These are phyloP conservation scores for Caenorhabditis zanzibari DNA, from an alignment of 2,888 invertebrate genomes.

Conservation along the genomic window DNA sequence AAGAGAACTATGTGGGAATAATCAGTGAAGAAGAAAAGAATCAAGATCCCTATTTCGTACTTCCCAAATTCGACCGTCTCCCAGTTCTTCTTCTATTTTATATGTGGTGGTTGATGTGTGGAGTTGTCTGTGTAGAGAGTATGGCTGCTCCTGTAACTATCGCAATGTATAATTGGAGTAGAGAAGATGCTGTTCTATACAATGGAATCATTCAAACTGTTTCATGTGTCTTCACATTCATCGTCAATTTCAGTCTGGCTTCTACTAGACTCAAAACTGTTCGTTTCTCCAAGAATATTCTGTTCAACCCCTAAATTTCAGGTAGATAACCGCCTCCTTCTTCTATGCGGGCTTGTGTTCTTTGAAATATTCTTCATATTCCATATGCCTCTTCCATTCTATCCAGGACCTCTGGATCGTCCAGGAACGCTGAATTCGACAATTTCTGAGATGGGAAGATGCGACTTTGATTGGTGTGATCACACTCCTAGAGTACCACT, in stretches of 20 bases:
- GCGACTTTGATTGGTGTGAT: constrained; percentile 66
- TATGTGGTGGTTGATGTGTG: constrained; percentile 69
- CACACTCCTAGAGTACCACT: constrained; percentile 65
- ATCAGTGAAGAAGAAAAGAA: constrained; percentile 64
- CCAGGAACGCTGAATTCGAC: constrained; percentile 5
- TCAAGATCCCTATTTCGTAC: constrained; percentile 67
- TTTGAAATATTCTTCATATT: constrained; percentile 62
- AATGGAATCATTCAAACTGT: constrained; percentile 69
- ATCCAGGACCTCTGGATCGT: constrained; percentile 61
- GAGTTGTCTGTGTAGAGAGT: constrained; percentile 66
- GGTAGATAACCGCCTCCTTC: constrained; percentile 53
- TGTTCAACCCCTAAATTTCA: background rate
- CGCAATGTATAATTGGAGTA: constrained; percentile 67
- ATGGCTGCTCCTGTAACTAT: constrained; percentile 69
- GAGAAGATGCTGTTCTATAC: constrained; percentile 68
- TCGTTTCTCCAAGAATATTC: background rate
- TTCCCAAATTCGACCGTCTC: constrained; percentile 67
- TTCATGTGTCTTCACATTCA: constrained; percentile 62
- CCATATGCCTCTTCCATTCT: constrained; percentile 66
- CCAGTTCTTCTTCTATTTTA: constrained; percentile 66
- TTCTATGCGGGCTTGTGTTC: constrained; percentile 49
- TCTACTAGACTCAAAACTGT: constrained; percentile 54
- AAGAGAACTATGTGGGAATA: constrained; percentile 71
- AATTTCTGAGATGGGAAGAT: constrained; percentile 23
- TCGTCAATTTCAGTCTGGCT: constrained; percentile 60